phyloP scores from a whole-genome alignment of 2,113 vertebrate genomes.

The Ursus arctos region DNA sequence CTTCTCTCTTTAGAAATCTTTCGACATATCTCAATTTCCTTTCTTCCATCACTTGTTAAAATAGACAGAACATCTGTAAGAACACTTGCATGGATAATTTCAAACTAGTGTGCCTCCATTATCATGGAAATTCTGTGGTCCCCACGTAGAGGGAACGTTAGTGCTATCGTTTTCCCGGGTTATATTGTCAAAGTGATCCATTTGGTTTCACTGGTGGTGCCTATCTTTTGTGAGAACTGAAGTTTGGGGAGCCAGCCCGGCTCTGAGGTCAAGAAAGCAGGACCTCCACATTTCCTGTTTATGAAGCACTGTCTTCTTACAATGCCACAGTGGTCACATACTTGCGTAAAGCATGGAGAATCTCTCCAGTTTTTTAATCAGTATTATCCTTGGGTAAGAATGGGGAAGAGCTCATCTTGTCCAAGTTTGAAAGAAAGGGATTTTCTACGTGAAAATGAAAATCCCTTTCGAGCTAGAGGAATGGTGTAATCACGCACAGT shows the following conservation, averaged over 20 bases:
- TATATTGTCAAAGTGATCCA: fast-evolving
- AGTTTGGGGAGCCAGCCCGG: neutral
- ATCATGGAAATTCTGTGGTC: neutral
- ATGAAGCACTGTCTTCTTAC: neutral
- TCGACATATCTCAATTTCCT: neutral
- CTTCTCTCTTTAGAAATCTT: neutral
- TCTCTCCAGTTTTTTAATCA: no score
- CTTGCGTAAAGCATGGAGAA: neutral
- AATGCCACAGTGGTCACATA: neutral
- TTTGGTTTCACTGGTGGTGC: neutral
- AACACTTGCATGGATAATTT: neutral
- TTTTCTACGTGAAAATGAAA: neutral
- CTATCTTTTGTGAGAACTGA: neutral
- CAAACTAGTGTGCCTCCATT: fast-evolving
- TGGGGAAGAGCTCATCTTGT: neutral
- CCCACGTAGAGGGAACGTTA: fast-evolving
- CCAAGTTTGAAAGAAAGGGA: neutral
- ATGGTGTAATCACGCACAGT: neutral
- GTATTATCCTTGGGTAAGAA: neutral
- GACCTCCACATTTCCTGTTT: neutral
- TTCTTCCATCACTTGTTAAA: neutral
- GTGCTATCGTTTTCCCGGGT: neutral
- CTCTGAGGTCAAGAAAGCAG: neutral
- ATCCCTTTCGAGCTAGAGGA: neutral
- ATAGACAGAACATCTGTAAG: no score